phyloP scores from a whole-genome alignment of 2,113 vertebrate genomes.

The Anarhynchus alexandrinus region DNA sequence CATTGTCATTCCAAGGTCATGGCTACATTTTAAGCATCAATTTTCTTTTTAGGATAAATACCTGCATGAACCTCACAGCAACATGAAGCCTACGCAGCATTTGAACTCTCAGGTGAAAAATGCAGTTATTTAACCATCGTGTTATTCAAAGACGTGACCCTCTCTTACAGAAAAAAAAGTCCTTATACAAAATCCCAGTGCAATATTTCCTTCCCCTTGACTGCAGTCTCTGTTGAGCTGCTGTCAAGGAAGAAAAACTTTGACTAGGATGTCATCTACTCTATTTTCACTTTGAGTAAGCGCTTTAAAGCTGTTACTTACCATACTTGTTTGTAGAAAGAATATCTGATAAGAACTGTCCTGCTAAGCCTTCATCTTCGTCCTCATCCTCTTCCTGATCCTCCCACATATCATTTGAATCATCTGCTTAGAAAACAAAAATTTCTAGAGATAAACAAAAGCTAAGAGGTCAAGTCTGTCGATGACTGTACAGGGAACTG shows the following conservation, averaged over 20 bases:
- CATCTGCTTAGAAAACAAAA: conserved; percentile 66
- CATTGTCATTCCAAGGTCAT: neutral
- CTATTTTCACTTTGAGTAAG: neutral
- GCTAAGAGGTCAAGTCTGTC: neutral
- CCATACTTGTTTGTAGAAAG: conserved; percentile 95
- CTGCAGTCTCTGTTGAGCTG: neutral
- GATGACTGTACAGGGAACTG: neutral
- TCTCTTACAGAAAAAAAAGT: neutral
- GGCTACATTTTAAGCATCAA: neutral
- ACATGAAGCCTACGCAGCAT: neutral
- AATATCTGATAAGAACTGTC: conserved; percentile 94
- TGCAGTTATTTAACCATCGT: neutral
- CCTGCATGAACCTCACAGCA: neutral
- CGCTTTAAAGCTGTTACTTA: conserved; percentile 54
- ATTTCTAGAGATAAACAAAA: neutral
- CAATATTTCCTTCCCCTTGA: neutral
- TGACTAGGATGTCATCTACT: neutral
- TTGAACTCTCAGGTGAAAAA: neutral
- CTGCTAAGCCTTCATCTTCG: conserved; percentile 89
- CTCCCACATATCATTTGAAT: conserved; percentile 95
- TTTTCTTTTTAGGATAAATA: neutral
- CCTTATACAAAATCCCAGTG: neutral
- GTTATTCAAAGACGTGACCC: neutral
- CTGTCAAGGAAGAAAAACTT: neutral
- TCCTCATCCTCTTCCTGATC: conserved; percentile 87